A percentile compares a stretch with the other conserved stretches of the same genome.
Evolutionary conservation across 1,140 invertebrate genomes (phyloP).

Genomic region (Lysiphlebus fabarum): DNA sequence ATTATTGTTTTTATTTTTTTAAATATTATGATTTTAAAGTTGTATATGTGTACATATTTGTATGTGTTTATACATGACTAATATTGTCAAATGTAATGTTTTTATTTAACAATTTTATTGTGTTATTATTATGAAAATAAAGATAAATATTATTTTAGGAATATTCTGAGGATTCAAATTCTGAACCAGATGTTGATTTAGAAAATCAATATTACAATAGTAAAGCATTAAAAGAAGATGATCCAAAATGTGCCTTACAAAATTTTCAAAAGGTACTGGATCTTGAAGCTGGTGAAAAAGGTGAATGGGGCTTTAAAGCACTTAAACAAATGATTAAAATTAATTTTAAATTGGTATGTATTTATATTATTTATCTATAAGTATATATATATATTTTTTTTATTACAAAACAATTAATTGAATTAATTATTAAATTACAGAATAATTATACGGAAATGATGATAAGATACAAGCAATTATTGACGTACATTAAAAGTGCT

Average conservation of each 20-base stretch:
- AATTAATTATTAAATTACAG: slow-evolving; percentile 56
- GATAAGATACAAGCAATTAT: slow-evolving; percentile 90
- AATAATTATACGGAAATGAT: slow-evolving; percentile 96
- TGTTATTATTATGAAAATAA: too few species aligned
- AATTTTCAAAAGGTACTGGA: slow-evolving; percentile 97
- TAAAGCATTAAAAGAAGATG: slow-evolving; percentile 97
- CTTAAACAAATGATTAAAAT: slow-evolving; percentile 99
- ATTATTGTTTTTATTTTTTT: not conserved
- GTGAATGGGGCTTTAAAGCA: slow-evolving; percentile 99
- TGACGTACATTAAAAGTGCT: slow-evolving; percentile 97
- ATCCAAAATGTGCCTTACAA: slow-evolving; percentile 84
- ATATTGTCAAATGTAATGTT: not conserved
- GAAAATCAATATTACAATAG: slow-evolving; percentile 99
- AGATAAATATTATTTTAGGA: slow-evolving; percentile 62
- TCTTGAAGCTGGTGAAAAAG: slow-evolving; percentile 95
- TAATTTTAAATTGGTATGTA: slow-evolving; percentile 91
- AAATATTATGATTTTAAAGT: too few species aligned
- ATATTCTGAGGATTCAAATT: slow-evolving; percentile 94
- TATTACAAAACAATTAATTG: not conserved
- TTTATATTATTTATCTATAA: slow-evolving; percentile 12
- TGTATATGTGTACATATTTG: not conserved
- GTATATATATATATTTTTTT: not conserved
- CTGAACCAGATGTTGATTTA: slow-evolving; percentile 97
- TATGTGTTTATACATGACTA: too few species aligned
- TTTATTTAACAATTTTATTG: not conserved